These are phyloP conservation scores for Apteryx mantelli DNA, from an alignment of 2,113 vertebrate species.

Conservation along the genomic window DNA sequence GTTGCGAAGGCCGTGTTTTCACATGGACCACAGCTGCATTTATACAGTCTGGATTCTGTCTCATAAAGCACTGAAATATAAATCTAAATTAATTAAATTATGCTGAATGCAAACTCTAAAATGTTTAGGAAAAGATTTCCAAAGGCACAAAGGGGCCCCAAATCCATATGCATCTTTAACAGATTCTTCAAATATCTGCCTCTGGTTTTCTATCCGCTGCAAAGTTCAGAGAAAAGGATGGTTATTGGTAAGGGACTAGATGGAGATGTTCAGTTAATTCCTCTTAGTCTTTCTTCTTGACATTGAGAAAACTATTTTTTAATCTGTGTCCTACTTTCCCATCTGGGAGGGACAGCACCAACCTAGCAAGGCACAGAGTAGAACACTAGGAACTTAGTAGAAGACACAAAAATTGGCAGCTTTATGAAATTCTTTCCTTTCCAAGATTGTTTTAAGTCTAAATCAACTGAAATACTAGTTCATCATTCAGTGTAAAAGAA, in stretches of 20 bases:
- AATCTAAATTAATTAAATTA: slow-evolving; percentile 14
- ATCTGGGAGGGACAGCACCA: slow-evolving; percentile 34
- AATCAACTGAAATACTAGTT: slow-evolving; percentile 33
- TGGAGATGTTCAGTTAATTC: background rate
- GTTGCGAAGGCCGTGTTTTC: slow-evolving; percentile 12
- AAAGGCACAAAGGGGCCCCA: background rate
- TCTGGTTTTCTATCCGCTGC: background rate
- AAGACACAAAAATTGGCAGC: slow-evolving; percentile 56
- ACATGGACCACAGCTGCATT: slow-evolving; percentile 24
- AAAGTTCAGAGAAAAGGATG: background rate
- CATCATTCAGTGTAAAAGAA: slow-evolving; percentile 50
- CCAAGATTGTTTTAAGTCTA: slow-evolving; percentile 49
- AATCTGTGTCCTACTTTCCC: slow-evolving; percentile 27
- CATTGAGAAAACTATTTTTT: slow-evolving; percentile 6
- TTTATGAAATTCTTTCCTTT: slow-evolving; percentile 44
- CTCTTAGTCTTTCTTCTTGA: background rate
- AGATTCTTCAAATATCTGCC: background rate
- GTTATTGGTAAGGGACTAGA: background rate
- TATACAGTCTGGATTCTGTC: background rate
- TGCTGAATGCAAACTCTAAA: background rate
- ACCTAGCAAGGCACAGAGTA: slow-evolving; percentile 1
- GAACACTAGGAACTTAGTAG: slow-evolving; percentile 41
- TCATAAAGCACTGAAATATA: fast-evolving
- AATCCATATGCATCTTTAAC: background rate
- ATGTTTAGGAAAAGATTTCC: background rate